Conservation (phyloP, 2,888 invertebrate genomes). For the Heteropelma amictum region DNA sequence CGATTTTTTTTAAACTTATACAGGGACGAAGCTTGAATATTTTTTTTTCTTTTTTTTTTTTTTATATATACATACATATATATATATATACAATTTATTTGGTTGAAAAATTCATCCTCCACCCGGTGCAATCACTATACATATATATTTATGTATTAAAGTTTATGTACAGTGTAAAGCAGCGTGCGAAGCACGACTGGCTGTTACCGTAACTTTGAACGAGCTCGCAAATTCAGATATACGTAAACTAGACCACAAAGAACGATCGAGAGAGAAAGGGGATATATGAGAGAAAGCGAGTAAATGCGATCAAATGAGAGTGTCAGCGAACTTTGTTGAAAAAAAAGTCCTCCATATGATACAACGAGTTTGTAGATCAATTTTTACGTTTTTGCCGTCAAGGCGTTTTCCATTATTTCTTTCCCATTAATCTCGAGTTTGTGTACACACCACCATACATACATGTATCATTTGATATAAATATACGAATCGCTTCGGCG, state of each 20-base stretch:
- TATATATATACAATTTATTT: neutral
- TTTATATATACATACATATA: neutral
- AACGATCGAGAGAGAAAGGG: slow-evolving; percentile 21
- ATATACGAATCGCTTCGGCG: slow-evolving; percentile 7
- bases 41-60: neutral
- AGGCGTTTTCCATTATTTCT: slow-evolving; percentile 11
- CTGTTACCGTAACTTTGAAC: slow-evolving; percentile 49
- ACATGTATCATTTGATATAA: slow-evolving; percentile 20
- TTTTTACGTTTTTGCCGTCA: slow-evolving; percentile 47
- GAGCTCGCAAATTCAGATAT: slow-evolving; percentile 53
- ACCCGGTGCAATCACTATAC: slow-evolving; percentile 46
- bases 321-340: slow-evolving; percentile 37
- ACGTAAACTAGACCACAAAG: slow-evolving; percentile 47
- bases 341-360: slow-evolving; percentile 47
- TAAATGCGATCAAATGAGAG: slow-evolving; percentile 34
- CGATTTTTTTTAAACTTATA: slow-evolving; percentile 35
- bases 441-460: neutral
- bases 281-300: slow-evolving; percentile 16
- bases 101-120: slow-evolving; percentile 44
- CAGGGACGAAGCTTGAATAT: slow-evolving; percentile 15
- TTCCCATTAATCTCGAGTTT: neutral
- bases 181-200: slow-evolving; percentile 44
- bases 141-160: slow-evolving; percentile 35
- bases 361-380: slow-evolving; percentile 50
- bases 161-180: slow-evolving; percentile 29